These are phyloP conservation scores for Andrena dorsata DNA, from an alignment of 2,888 invertebrate genomes.

Conservation along the genomic window DNA sequence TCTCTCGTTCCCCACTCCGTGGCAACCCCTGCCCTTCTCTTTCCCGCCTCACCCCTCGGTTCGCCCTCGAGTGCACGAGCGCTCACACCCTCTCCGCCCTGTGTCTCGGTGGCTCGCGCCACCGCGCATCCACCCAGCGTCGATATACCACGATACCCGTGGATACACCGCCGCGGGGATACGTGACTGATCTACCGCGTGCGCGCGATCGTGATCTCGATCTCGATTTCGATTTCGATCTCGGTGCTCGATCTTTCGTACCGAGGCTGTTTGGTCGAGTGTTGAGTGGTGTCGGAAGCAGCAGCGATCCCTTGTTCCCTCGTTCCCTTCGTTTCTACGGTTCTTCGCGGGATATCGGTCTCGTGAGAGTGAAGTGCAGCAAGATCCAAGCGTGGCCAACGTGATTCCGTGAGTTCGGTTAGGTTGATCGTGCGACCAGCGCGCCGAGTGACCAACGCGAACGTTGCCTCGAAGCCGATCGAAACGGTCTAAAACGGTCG, in stretches of 20 bases:
- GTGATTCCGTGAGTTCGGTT: not conserved
- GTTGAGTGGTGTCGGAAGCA: conserved; percentile 28
- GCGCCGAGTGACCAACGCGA: not conserved
- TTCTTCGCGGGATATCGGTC: not conserved
- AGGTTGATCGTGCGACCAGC: not conserved
- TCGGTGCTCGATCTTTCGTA: conserved; percentile 8
- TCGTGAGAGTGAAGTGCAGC: conserved; percentile 38
- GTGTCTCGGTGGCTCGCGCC: conserved; percentile 63
- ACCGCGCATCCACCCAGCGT: conserved; percentile 68
- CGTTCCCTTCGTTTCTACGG: too few species aligned
- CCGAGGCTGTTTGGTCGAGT: conserved; percentile 9
- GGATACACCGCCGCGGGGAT: conserved; percentile 42
- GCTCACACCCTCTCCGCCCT: conserved; percentile 54
- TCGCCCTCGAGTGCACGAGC: conserved; percentile 25
- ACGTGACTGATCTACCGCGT: conserved; percentile 61
- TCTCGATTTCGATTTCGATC: conserved; percentile 46
- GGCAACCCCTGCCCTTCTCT: conserved; percentile 23
- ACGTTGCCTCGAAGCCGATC: not conserved
- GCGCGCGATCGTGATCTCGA: conserved; percentile 55
- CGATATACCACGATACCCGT: conserved; percentile 65
- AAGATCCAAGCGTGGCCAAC: not conserved
- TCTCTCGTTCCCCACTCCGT: conserved; percentile 5
- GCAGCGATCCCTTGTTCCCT: not conserved
- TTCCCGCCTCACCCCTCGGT: conserved; percentile 26
- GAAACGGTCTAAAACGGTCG: not conserved